Percentiles rank a stretch among this genome's conserved stretches.
Conservation (phyloP, 2,797 vertebrate species). For the Melanotaenia parkinsoni region DNA sequence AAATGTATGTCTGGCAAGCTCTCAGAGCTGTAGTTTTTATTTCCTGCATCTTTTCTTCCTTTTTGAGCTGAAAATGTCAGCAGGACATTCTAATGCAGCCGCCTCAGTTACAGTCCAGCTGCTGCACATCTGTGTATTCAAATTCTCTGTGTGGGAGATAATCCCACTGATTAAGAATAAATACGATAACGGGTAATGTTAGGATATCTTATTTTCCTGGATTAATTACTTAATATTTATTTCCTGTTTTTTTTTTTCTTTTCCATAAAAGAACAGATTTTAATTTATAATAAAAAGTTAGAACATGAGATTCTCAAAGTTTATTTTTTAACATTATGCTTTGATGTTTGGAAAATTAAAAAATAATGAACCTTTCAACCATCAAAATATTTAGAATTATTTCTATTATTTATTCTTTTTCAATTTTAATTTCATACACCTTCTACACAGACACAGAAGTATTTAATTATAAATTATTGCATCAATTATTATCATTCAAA, state of each 20-base stretch:
- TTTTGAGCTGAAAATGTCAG: constrained; percentile 33
- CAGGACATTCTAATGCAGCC: constrained; percentile 15
- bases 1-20: constrained; percentile 19
- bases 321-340: too few relatives aligned
- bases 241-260: not conserved
- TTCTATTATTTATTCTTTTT: not conserved
- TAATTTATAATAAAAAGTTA: too few relatives aligned
- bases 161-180: too few relatives aligned
- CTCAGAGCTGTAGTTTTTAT: constrained; percentile 8
- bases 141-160: too few relatives aligned
- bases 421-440: not conserved
- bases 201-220: not conserved
- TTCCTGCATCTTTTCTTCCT: constrained; percentile 7
- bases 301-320: too few relatives aligned
- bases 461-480: too few relatives aligned
- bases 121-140: constrained; percentile 13
- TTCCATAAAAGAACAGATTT: too few relatives aligned
- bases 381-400: too few relatives aligned
- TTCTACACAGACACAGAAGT: not conserved
- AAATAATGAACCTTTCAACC: not conserved
- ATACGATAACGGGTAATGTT: not conserved
- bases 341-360: not conserved
- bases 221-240: not conserved
- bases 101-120: constrained; percentile 16
- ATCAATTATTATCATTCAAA: too few relatives aligned